These are phyloP conservation scores for Amblyopsis rosae DNA, from an alignment of 2,113 vertebrate genomes.

Conservation along the genomic window DNA sequence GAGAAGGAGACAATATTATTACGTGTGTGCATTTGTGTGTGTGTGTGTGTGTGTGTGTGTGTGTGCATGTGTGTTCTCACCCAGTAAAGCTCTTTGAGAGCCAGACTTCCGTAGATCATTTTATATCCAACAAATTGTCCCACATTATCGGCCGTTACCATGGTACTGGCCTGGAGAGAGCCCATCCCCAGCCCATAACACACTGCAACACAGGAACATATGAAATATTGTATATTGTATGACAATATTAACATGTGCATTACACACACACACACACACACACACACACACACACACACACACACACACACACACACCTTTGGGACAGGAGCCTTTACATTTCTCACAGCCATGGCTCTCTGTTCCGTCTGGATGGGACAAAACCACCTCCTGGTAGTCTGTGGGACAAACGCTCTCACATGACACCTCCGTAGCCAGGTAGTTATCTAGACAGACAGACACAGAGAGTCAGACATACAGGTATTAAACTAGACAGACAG, in stretches of 20 bases:
- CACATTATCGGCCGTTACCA: constrained; percentile 86
- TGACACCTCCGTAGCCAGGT: constrained; percentile 88
- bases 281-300: background rate
- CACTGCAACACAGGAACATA: constrained; percentile 68
- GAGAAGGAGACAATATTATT: background rate
- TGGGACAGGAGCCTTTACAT: constrained; percentile 86
- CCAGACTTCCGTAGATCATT: constrained; percentile 93
- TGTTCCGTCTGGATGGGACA: constrained; percentile 58
- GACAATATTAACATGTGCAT: no score
- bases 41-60: no score
- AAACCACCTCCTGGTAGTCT: constrained; percentile 84
- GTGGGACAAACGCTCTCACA: constrained; percentile 89
- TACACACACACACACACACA: no score
- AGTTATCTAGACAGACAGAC: constrained; percentile 81
- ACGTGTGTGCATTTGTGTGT: no score
- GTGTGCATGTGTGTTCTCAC: constrained; percentile 64
- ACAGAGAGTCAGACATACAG: no score
- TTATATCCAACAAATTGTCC: constrained; percentile 84
- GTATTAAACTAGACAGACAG: no score
- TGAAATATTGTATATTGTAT: no score
- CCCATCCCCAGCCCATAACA: constrained; percentile 91
- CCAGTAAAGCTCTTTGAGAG: constrained; percentile 84
- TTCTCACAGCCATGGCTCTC: constrained; percentile 89
- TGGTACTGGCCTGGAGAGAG: constrained; percentile 76
- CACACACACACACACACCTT: constrained; percentile 74